These are phyloP conservation scores for Protonemura montana DNA, from an alignment of 2,888 invertebrate species.

Conservation along the genomic window DNA sequence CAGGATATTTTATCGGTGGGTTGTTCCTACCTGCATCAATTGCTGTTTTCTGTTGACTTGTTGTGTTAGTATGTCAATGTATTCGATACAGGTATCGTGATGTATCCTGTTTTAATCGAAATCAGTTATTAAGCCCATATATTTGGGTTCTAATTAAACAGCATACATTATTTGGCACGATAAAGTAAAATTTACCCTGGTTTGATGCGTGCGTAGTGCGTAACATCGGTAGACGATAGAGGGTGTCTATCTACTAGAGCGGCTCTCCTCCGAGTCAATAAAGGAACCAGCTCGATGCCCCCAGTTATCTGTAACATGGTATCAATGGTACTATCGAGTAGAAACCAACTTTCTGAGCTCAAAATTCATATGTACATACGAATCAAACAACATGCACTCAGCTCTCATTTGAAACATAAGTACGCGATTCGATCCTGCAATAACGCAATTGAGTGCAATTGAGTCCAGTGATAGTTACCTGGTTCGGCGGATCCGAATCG, in stretches of 20 bases:
- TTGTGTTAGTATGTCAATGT: conserved; percentile 63
- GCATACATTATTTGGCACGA: neutral
- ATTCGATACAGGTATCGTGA: conserved; percentile 57
- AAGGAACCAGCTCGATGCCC: conserved; percentile 79
- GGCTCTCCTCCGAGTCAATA: conserved; percentile 71
- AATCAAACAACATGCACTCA: no score
- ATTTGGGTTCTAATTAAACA: neutral
- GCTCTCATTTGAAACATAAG: no score
- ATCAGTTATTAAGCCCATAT: neutral
- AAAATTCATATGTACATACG: no score
- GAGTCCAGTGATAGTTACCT: neutral
- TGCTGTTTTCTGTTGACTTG: conserved; percentile 64
- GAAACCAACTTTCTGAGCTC: no score
- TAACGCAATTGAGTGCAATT: no score
- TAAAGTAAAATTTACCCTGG: conserved; percentile 54
- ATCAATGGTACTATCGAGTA: no score
- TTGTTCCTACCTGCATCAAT: conserved; percentile 56
- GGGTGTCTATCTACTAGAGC: conserved; percentile 54
- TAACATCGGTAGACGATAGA: conserved; percentile 59
- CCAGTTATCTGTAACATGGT: conserved; percentile 59
- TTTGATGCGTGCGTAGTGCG: conserved; percentile 61
- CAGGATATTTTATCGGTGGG: neutral
- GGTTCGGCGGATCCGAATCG: neutral
- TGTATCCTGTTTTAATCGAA: neutral
- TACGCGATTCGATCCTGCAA: no score